Percentiles rank a stretch among this genome's conserved stretches.
These are phyloP conservation scores for Mastomys natalensis DNA, from an alignment of 2,113 vertebrate genomes.

Conservation along the genomic window DNA sequence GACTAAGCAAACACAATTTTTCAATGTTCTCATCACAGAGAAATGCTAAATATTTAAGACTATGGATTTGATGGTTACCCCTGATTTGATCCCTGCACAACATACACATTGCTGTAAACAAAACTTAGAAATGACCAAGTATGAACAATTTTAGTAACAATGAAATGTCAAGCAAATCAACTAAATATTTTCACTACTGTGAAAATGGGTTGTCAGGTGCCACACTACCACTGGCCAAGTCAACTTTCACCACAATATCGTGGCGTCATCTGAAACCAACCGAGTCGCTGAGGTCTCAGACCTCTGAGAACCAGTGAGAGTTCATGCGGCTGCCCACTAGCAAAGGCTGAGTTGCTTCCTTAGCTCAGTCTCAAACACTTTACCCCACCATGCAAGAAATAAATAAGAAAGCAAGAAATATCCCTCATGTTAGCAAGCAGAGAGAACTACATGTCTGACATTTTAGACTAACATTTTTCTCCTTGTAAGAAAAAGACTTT, in stretches of 20 bases:
- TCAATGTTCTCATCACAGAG: not conserved
- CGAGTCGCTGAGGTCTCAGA: not conserved
- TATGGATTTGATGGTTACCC: not conserved
- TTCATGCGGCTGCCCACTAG: not conserved
- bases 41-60: not conserved
- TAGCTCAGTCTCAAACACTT: not conserved
- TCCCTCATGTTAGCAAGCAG: not conserved
- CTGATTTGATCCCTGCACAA: not conserved
- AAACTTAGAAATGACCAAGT: not conserved
- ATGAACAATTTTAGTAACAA: not conserved
- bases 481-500: not conserved
- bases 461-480: not conserved
- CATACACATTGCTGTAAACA: not conserved
- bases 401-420: not conserved
- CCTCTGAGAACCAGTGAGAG: not conserved
- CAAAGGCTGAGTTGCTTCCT: not conserved
- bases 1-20: not conserved
- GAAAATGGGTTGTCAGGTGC: not conserved
- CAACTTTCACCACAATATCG: too few species aligned
- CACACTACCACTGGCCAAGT: not conserved
- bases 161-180: not conserved
- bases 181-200: not conserved
- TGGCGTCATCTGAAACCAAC: not conserved
- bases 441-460: not conserved
- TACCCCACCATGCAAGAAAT: not conserved